These are phyloP conservation scores for Ceratina australensis DNA, from an alignment of 1,140 invertebrate genomes.

Conservation along the genomic window DNA sequence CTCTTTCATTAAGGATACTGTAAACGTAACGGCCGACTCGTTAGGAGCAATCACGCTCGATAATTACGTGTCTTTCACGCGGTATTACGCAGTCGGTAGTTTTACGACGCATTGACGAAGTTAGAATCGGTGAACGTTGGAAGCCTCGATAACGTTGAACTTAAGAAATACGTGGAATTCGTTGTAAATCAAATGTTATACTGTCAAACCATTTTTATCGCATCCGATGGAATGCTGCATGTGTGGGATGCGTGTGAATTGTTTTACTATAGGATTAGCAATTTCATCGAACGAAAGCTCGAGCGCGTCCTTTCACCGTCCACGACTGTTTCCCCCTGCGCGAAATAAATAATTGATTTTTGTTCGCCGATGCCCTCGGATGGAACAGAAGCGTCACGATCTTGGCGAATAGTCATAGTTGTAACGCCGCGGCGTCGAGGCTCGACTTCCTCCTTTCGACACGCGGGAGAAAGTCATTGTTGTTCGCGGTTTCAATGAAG, in stretches of 20 bases:
- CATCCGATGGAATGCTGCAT: not conserved
- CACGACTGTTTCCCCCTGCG: slow-evolving; percentile 35
- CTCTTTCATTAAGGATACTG: too few relatives aligned
- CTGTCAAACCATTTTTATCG: slow-evolving; percentile 15
- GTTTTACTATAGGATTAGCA: not conserved
- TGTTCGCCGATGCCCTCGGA: not conserved
- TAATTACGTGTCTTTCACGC: too few relatives aligned
- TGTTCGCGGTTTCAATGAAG: slow-evolving; percentile 63
- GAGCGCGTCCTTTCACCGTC: slow-evolving; percentile 47
- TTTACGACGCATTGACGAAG: too few relatives aligned
- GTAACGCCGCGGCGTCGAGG: not conserved
- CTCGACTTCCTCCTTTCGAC: slow-evolving; percentile 63
- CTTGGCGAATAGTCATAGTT: slow-evolving; percentile 51
- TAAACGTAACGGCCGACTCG: too few relatives aligned
- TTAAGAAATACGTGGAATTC: not conserved
- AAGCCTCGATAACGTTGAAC: too few relatives aligned
- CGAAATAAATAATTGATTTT: slow-evolving; percentile 63
- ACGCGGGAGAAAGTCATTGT: slow-evolving; percentile 64
- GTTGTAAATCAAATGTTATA: slow-evolving; percentile 2
- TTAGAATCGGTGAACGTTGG: too few relatives aligned
- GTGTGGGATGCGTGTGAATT: too few relatives aligned
- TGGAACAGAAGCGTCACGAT: slow-evolving; percentile 51
- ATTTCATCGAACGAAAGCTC: slow-evolving; percentile 34
- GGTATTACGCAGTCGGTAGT: too few relatives aligned
- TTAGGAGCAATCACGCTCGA: too few relatives aligned